Evolutionary conservation across 2,888 invertebrate species (phyloP).

Genomic region (Stenichneumon culpator): DNA sequence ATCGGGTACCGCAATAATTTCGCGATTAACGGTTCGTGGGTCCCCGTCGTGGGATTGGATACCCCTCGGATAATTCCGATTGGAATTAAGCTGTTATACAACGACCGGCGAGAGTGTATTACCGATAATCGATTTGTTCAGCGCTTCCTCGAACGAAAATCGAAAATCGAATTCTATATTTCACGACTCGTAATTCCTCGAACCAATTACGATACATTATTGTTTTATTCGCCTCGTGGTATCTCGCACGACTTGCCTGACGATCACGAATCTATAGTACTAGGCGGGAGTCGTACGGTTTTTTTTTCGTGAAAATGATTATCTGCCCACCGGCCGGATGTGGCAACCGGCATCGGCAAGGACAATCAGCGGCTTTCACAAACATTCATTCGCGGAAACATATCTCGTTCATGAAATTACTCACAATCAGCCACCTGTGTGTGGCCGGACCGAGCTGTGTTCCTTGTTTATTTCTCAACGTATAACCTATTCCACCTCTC

Average conservation of each 20-base stretch:
- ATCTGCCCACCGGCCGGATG: constrained; percentile 49
- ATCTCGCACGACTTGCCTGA: neutral
- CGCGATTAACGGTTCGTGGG: constrained; percentile 47
- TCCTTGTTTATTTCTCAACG: constrained; percentile 37
- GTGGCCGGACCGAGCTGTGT: neutral
- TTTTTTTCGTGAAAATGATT: constrained; percentile 37
- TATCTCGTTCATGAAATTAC: constrained; percentile 51
- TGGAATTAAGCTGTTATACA: constrained; percentile 39
- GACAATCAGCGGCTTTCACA: constrained; percentile 62
- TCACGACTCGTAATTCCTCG: constrained; percentile 16
- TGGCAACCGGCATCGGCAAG: constrained; percentile 48
- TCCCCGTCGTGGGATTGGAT: constrained; percentile 29
- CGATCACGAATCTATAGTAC: constrained; percentile 2
- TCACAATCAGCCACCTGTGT: constrained; percentile 42
- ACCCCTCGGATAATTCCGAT: constrained; percentile 38
- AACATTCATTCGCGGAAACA: constrained; percentile 61
- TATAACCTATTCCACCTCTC: constrained; percentile 21
- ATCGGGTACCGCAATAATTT: constrained; percentile 49
- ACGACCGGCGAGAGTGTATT: constrained; percentile 7
- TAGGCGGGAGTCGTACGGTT: neutral
- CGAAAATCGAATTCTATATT: neutral
- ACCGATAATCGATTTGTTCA: constrained; percentile 27
- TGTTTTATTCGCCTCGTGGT: neutral
- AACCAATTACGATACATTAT: constrained; percentile 33
- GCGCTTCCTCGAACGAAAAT: constrained; percentile 24